Evolutionary conservation across 64 coral and sea anemone species (phyloP), one percentile per base, ranked within the genome.

Genomic region (Montipora capricornis): DNA sequence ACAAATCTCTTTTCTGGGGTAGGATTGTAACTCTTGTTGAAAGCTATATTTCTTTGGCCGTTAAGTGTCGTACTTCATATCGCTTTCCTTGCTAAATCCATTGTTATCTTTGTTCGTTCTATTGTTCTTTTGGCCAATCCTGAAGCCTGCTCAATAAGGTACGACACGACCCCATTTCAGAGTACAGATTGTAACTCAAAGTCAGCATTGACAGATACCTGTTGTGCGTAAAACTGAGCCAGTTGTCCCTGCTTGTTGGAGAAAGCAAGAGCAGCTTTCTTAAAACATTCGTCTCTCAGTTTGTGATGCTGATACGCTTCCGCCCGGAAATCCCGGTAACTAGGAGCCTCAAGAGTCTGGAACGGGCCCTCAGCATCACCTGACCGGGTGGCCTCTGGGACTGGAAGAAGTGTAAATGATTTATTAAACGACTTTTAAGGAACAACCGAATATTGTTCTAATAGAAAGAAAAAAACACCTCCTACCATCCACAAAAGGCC

Each of bases 221-320:
- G 96, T 8, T 89, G 82, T 26, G 96, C 96, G 53, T 97, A 97
- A 53, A 97, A 49, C 44, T 97, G 83, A 13, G 96, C 96, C 48
- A 97, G 29, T 20, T 94, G 68, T 37, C 96, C 96, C 20, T 97
- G 96, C 57, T 97, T 97, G 37, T 89, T 94, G 7, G 89, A 91
- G 59, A 97, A 97, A 11, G 96, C 96, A 19, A 97, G 22, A 8
- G 96, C 96, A 62, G 96, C 96, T 84, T 97, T 97, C 26, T 94
- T 97, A 75, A 97, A 97, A 26, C 92, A 92, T 51, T 92, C 96
- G 12, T 97, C 96, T 69, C 96, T 74, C 57, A 68, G 84, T 50
- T 94, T 90, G 46, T 87, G 86, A 57, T 95, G 93, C 20, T 91
- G 87, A 46, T 61, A 83, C 2, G 96, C 93, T 68, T 97, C 96